A percentile compares a stretch with the other conserved stretches of the same genome.
phyloP scores from a whole-genome alignment of 2,888 invertebrate species.

The Dysmachus trigonus region DNA sequence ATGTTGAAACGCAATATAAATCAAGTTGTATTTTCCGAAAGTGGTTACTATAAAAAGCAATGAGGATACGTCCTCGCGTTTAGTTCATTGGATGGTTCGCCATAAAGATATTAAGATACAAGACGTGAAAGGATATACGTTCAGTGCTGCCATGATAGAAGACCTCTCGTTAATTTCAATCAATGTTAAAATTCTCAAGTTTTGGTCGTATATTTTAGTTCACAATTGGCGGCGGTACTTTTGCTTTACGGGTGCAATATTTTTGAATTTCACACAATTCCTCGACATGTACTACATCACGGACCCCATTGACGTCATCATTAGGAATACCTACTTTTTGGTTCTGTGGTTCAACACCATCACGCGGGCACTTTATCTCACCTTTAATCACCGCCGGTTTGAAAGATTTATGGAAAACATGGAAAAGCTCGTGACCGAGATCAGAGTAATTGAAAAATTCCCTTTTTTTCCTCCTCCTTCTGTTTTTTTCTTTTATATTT shows the following conservation, averaged over 20 bases:
- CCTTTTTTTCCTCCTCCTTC: not conserved
- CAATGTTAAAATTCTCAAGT: slow-evolving; percentile 30
- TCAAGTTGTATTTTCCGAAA: not conserved
- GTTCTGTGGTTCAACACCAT: slow-evolving; percentile 46
- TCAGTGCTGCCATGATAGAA: slow-evolving; percentile 2
- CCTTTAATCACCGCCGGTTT: slow-evolving; percentile 6
- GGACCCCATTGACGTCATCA: slow-evolving; percentile 36
- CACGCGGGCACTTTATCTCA: slow-evolving; percentile 27
- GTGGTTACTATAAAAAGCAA: not conserved
- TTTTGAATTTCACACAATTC: slow-evolving; percentile 44
- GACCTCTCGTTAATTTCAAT: slow-evolving; percentile 14
- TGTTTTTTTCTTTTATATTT: not conserved
- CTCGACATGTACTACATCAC: slow-evolving; percentile 40
- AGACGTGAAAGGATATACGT: not conserved
- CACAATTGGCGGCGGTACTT: slow-evolving; percentile 38
- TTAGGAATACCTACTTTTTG: slow-evolving; percentile 42
- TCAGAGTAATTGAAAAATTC: not conserved
- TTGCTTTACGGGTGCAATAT: slow-evolving; percentile 8
- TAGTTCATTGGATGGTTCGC: not conserved
- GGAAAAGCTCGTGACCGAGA: slow-evolving; percentile 8
- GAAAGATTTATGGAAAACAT: slow-evolving; percentile 42
- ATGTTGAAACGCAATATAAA: not conserved
- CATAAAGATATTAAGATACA: not conserved
- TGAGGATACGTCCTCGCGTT: not conserved
- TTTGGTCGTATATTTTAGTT: slow-evolving; percentile 39